Percentiles rank a stretch among this genome's conserved stretches.
These are phyloP conservation scores for Anolis sagrei DNA, from an alignment of 2,113 vertebrate genomes.

Conservation along the genomic window DNA sequence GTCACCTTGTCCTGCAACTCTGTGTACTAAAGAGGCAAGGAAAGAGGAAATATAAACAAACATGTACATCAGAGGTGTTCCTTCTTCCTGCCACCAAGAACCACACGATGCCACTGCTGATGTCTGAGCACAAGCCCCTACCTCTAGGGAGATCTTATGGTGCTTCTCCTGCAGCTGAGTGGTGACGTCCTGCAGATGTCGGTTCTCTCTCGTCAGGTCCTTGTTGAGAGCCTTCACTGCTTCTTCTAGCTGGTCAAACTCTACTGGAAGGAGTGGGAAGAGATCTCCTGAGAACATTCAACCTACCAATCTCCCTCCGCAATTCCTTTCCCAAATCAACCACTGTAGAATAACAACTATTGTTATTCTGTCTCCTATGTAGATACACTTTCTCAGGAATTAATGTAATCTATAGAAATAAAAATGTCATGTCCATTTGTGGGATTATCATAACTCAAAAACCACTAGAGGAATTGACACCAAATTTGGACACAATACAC, in stretches of 20 bases:
- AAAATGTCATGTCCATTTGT: no score
- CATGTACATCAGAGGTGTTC: not conserved
- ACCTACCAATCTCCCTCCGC: no score
- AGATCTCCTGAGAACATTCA: not conserved
- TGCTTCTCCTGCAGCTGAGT: slow-evolving; percentile 89
- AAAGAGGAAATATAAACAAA: not conserved
- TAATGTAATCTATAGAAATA: no score
- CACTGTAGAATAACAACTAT: no score
- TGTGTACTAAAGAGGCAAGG: slow-evolving; percentile 78
- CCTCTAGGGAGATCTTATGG: slow-evolving; percentile 92
- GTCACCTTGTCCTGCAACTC: slow-evolving; percentile 93
- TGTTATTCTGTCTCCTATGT: no score
- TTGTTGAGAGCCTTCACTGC: slow-evolving; percentile 64
- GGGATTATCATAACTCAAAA: no score
- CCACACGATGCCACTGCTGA: no score
- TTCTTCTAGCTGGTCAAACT: slow-evolving; percentile 63
- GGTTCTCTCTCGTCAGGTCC: slow-evolving; percentile 84
- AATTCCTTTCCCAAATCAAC: not conserved
- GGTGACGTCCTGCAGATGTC: slow-evolving; percentile 84
- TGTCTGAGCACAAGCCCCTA: slow-evolving; percentile 44
- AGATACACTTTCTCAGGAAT: no score
- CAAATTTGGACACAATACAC: no score
- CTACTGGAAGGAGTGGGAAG: slow-evolving; percentile 50
- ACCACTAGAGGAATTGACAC: no score
- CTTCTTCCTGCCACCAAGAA: no score